A percentile compares a stretch with the other conserved stretches of the same genome.
Evolutionary conservation across 1,140 invertebrate genomes (phyloP).

Genomic region (Bombus cullumanus): DNA sequence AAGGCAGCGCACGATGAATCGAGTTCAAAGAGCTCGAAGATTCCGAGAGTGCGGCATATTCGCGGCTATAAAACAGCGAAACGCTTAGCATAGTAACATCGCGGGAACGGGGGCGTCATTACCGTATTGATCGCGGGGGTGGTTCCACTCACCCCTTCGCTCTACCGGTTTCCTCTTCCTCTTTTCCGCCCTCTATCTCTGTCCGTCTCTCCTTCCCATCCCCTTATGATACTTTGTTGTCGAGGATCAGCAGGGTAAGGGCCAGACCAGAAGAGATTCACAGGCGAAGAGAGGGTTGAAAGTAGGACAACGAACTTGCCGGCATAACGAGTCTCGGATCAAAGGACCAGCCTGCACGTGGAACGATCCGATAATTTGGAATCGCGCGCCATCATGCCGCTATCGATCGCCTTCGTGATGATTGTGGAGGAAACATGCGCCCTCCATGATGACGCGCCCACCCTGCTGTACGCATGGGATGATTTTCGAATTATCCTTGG

Average conservation of each 20-base stretch:
- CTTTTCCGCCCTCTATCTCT: not conserved
- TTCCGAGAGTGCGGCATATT: slow-evolving; percentile 47
- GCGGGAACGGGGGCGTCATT: slow-evolving; percentile 58
- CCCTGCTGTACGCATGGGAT: not conserved
- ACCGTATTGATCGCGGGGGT: slow-evolving; percentile 70
- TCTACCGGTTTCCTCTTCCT: not conserved
- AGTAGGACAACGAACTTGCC: slow-evolving; percentile 70
- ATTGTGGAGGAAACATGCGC: slow-evolving; percentile 25
- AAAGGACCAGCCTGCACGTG: slow-evolving; percentile 39
- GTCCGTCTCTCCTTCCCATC: not conserved
- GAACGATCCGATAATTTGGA: slow-evolving; percentile 49
- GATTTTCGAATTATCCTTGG: slow-evolving; percentile 7
- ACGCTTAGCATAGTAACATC: slow-evolving; percentile 71
- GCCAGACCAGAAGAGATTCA: slow-evolving; percentile 36
- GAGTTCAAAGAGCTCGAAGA: slow-evolving; percentile 51
- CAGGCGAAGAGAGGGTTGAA: slow-evolving; percentile 64
- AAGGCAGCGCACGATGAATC: slow-evolving; percentile 33
- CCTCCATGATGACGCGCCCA: slow-evolving; percentile 16
- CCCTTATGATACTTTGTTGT: slow-evolving; percentile 1
- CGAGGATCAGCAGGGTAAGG: slow-evolving; percentile 34
- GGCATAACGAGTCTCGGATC: slow-evolving; percentile 57
- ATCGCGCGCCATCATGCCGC: slow-evolving; percentile 35
- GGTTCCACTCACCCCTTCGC: slow-evolving; percentile 55
- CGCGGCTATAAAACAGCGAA: slow-evolving; percentile 71
- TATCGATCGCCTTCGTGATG: slow-evolving; percentile 40